A percentile compares a stretch with the other conserved stretches of the same genome.
Evolutionary conservation across 2,797 vertebrate genomes (phyloP).

Genomic region (Simalia tracyae): DNA sequence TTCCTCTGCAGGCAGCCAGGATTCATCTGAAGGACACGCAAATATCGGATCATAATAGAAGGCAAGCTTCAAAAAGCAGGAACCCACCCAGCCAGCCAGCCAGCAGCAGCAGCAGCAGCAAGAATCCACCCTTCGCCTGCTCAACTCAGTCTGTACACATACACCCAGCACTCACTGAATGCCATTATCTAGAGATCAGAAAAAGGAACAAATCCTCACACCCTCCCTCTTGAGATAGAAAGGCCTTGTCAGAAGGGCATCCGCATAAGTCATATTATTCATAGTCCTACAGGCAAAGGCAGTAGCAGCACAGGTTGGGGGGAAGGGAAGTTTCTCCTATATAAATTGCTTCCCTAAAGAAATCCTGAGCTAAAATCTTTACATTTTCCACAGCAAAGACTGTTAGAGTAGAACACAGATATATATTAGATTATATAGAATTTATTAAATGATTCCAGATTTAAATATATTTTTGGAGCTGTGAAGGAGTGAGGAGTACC

Average conservation of each 20-base stretch:
- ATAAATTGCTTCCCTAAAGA: slow-evolving; percentile 58
- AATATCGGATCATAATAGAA: slow-evolving; percentile 63
- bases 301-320: slow-evolving; percentile 46
- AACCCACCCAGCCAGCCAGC: slow-evolving; percentile 63
- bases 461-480: slow-evolving; percentile 75
- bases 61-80: slow-evolving; percentile 65
- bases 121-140: slow-evolving; percentile 69
- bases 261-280: slow-evolving; percentile 39
- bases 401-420: slow-evolving; percentile 73
- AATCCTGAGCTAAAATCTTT: slow-evolving; percentile 63
- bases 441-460: slow-evolving; percentile 83
- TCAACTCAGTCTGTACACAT: slow-evolving; percentile 65
- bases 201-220: neutral
- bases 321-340: slow-evolving; percentile 52
- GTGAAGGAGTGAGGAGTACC: slow-evolving; percentile 72
- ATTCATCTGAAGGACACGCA: slow-evolving; percentile 65
- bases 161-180: slow-evolving; percentile 52
- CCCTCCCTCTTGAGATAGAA: slow-evolving; percentile 59
- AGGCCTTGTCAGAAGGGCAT: slow-evolving; percentile 33
- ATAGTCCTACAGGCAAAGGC: slow-evolving; percentile 55
- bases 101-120: slow-evolving; percentile 57
- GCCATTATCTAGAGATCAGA: slow-evolving; percentile 68
- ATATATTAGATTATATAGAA: slow-evolving; percentile 81
- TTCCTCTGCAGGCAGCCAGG: slow-evolving; percentile 60
- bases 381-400: slow-evolving; percentile 68